Evolutionary conservation across 2,113 vertebrate genomes (phyloP).

Genomic region (Platichthys stellatus): DNA sequence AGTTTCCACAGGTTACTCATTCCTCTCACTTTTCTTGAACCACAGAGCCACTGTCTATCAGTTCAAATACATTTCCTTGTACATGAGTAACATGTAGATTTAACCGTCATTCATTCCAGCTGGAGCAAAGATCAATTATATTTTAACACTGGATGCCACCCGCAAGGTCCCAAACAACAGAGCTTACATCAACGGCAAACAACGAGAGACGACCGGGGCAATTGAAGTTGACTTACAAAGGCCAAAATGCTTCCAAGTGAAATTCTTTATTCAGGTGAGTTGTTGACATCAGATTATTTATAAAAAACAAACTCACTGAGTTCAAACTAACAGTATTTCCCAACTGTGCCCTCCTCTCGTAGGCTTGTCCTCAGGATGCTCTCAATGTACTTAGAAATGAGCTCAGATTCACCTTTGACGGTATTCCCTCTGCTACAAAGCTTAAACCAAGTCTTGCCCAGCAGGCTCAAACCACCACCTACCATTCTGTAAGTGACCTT

Average conservation of each 20-base stretch:
- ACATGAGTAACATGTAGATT: not conserved
- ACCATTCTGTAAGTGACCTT: constrained; percentile 64
- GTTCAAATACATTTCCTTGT: not conserved
- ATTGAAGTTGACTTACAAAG: too few species aligned
- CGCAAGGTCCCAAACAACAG: constrained; percentile 53
- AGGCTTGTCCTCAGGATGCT: constrained; percentile 80
- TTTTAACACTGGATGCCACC: constrained; percentile 72
- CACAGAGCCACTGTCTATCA: not conserved
- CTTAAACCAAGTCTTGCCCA: constrained; percentile 64
- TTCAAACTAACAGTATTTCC: not conserved
- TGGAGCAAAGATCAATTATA: constrained; percentile 66
- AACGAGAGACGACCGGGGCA: too few species aligned
- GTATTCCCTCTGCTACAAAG: constrained; percentile 13
- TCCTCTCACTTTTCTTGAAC: not conserved
- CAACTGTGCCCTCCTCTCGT: not conserved
- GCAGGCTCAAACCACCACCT: constrained; percentile 33
- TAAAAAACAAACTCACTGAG: not conserved
- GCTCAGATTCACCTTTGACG: constrained; percentile 72
- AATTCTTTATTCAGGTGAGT: constrained; percentile 68
- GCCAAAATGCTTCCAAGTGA: rapidly evolving
- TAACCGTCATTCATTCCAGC: constrained; percentile 47
- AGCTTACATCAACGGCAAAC: too few species aligned
- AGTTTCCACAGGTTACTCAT: constrained; percentile 49
- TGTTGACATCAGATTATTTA: not conserved
- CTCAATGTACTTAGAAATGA: constrained; percentile 74